Base-by-base conservation (phyloP, 2,113 vertebrate species). In the Acrocephalus arundinaceus region DNA sequence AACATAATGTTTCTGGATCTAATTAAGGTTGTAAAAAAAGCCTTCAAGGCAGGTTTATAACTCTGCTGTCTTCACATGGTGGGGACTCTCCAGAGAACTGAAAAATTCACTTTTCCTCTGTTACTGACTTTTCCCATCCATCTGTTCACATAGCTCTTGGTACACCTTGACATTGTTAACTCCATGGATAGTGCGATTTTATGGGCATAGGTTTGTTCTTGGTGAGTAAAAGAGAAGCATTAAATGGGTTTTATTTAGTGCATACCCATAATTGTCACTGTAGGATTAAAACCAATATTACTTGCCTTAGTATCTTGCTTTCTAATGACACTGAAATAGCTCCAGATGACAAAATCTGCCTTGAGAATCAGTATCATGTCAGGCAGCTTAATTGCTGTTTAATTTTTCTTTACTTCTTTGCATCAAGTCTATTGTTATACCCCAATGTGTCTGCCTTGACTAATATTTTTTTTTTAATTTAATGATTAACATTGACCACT, bases 31-130 rank as follows among this genome's bases (percentile, higher is more conserved):
- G 18, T 15, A 59, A 85, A 84, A 77, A 43, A 51, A 94, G 30
- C 20, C 28, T 78, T 63, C 37, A 15, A 14, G 11, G 17, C 23
- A 63, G 27, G 19, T 87, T 76, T 54, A 11, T 48, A 35, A 57
- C 3, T 16, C 6, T 63, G 30, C 11, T 30, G 10, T 61, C 35
- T 65, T 75, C 25, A 7, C 0, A 0, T 27, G 13, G 11, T 49
- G 24, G 2, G 10, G 5, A 16, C 46, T 75, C 31, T 23, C 35
- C 33, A 35, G 46, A 78, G 66, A 83, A n/a, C 7, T 48, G 21
- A 54, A 54, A 81, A 78, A 27, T 73, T 94, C 25, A 5, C 27
- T 77, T 57, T 65, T 66, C 6, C 9, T 20, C 1, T 48, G 10
- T 18, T 76, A 17, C 11, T 55, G 57, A 33, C 23, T 87, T 72